Evolutionary conservation across 2,888 invertebrate species (phyloP), one percentile per base, ranked within the genome.

Genomic region (Spatulosminthurus flaviceps): DNA sequence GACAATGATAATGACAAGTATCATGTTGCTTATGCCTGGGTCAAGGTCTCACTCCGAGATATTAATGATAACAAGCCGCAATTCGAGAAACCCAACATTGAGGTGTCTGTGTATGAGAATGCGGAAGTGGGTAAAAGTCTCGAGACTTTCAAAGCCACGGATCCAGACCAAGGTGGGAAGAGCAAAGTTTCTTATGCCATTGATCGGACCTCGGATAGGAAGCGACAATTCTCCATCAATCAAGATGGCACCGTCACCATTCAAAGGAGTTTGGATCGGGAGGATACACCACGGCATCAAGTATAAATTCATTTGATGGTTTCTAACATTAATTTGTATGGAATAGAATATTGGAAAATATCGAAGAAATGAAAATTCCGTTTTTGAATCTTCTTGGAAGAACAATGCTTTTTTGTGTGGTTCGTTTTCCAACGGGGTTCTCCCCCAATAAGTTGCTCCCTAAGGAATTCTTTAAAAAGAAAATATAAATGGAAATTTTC

Each of bases 1-100:
- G 95, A 96, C 87, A 95, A 95, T 87, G 95, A 95, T 89, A 95
- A 95, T 88, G 98, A 99, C 88, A 97, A 97, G 88, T 95, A 97
- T 87, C 97, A 97, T 89, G 95, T 97, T 83, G 97, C 97, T 81
- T 95, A 95, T 88, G 96, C 97, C 0, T 96, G 95, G 94, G 96
- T 97, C 79, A 94, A 94, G 82, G 95, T 97, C 41, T 94, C 94
- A 87, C 90, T 99, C 81, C 91, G 95, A 81, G 98, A 98, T 88
- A 87, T 89, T 81, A 84, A 84, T 60, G 80, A 76, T 64, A 81
- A 78, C 51, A 75, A 70, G 19, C 77, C 78, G 21, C 94, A 94
- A 87, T 97, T 96, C 87, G 96, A 97, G 87, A 92, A 93, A 83
- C 95, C 97, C 70, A 96, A 96, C 87, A 96, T 97, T 86, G 96